phyloP scores from a whole-genome alignment of 2,113 vertebrate genomes.

The Lophius piscatorius region DNA sequence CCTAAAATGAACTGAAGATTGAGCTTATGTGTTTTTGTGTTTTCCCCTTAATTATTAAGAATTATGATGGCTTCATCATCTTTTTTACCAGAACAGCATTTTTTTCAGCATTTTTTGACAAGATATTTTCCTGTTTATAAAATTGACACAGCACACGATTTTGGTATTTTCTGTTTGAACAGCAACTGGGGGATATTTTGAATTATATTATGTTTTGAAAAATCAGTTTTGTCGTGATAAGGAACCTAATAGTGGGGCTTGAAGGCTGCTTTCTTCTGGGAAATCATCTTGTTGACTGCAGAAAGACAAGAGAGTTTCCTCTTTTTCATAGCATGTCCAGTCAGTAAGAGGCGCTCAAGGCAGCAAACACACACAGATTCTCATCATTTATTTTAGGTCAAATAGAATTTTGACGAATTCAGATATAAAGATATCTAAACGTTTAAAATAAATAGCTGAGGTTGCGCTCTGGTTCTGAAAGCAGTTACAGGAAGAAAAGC shows the following conservation, averaged over 20 bases:
- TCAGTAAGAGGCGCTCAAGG: not conserved
- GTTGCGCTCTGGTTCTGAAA: not conserved
- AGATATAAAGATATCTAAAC: too few relatives aligned
- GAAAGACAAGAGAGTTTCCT: slow-evolving; percentile 48
- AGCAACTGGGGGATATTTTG: not conserved
- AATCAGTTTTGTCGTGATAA: not conserved
- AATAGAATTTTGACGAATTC: too few relatives aligned
- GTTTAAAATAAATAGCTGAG: too few relatives aligned
- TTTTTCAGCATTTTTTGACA: too few relatives aligned
- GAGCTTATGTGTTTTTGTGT: too few relatives aligned
- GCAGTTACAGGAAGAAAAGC: slow-evolving; percentile 52
- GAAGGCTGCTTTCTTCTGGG: not conserved
- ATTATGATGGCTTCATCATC: too few relatives aligned
- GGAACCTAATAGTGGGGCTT: not conserved
- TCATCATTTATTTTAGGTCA: not conserved
- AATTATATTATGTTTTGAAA: too few relatives aligned
- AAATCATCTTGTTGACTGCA: slow-evolving; percentile 19
- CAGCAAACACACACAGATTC: not conserved
- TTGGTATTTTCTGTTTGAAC: fast-evolving
- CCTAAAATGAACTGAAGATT: not conserved
- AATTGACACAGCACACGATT: not conserved
- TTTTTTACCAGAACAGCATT: not conserved
- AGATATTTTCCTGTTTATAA: not conserved
- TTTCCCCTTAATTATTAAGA: too few relatives aligned
- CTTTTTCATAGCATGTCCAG: slow-evolving; percentile 40